Evolutionary conservation across 2,113 vertebrate species (phyloP), one percentile per base, ranked within the genome.

Genomic region (Phylloscopus trochiloides): DNA sequence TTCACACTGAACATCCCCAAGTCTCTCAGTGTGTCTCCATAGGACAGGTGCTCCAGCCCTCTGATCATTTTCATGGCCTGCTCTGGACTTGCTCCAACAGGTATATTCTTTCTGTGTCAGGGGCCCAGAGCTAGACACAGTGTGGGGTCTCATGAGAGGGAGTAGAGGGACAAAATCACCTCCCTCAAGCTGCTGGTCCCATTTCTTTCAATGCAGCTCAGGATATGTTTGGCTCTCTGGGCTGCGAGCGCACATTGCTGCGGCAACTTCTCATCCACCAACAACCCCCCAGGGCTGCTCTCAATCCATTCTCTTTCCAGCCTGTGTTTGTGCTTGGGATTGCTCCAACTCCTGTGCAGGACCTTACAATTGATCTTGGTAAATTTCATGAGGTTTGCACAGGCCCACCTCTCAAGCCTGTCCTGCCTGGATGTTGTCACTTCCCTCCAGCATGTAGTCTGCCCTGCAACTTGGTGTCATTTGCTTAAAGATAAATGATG

Each of bases 191-290:
- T 47, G 11, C 54, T 67, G 32, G 13, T 38, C 54, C 21, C 10
- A 4, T 52, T 81, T 42, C 48, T 71, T 81, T 61, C 55, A 24
- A 6, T 71, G 62, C 19, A 38, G 57, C 51, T 28, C 38, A 40
- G 19, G 26, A 10, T 36, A 24, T 1, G 1, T 32, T 63, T 65
- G 43, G 10, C 31, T 28, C 68, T 84, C n/a, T 48, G 61, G 26
- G 16, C 61, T 74, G 73, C 22, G 25, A 16, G 34, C 0, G 0
- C 40, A 24, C 31, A 4, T 22, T 26, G 42, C 26, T 29, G 45
- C 2, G 0, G 74, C 26, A 63, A 14, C 14, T 74, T 48, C n/a
- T 58, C 34, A 34, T 34, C 34, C 34, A 34, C 34, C 34, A 34
- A 34, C 34, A 34, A 34, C 34, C 34, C 34, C 14, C 21, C 24